Conservation (phyloP, 2,888 invertebrate species). For the Molanna angustata region DNA sequence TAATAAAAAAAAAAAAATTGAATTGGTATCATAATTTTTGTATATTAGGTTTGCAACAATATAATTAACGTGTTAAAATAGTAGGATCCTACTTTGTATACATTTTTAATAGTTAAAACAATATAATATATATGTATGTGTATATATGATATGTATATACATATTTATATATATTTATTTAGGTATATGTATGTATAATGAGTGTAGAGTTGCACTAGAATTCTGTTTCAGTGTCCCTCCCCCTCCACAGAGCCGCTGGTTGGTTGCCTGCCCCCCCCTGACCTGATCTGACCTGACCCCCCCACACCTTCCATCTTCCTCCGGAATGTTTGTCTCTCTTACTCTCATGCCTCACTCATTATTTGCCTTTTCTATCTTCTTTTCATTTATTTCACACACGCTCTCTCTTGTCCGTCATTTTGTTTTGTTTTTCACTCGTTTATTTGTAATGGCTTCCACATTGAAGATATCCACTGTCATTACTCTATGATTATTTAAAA, state of each 20-base stretch:
- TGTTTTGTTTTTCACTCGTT: conserved; percentile 32
- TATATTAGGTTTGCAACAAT: too few relatives aligned
- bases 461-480: too few relatives aligned
- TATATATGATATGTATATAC: background rate
- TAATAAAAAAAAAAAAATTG: too few relatives aligned
- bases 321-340: conserved; percentile 51
- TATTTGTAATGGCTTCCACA: conserved; percentile 1
- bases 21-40: too few relatives aligned
- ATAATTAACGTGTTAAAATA: too few relatives aligned
- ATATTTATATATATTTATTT: background rate
- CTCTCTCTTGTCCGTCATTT: conserved; percentile 36
- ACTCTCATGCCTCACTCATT: conserved; percentile 38
- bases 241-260: conserved; percentile 38
- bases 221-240: conserved; percentile 55
- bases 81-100: too few relatives aligned
- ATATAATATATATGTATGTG: too few relatives aligned
- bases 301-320: conserved; percentile 44
- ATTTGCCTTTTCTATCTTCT: conserved; percentile 41
- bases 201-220: conserved; percentile 47
- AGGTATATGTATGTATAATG: conserved; percentile 36
- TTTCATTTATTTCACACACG: conserved; percentile 25
- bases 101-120: too few relatives aligned
- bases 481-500: too few relatives aligned
- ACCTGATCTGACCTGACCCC: conserved; percentile 22
- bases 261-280: conserved; percentile 53